Conservation (phyloP, 2,113 vertebrate species). For the Lampris megalopsis region DNA sequence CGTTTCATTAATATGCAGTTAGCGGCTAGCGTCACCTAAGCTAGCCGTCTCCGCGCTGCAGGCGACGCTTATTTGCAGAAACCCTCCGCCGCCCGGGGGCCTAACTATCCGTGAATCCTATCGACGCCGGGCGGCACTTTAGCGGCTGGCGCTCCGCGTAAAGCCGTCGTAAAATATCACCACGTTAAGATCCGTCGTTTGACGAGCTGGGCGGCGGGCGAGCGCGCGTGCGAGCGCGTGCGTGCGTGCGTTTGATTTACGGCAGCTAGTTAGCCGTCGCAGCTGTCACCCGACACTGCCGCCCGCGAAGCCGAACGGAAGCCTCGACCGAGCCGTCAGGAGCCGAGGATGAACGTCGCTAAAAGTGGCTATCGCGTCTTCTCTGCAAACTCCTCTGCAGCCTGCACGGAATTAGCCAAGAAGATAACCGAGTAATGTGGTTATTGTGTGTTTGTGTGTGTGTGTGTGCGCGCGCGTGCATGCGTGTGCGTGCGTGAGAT, state of each 20-base stretch:
- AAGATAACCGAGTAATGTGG: constrained; percentile 93
- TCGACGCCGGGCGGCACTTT: no score
- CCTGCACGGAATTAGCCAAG: constrained; percentile 95
- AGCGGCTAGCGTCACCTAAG: neutral
- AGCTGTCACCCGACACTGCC: neutral
- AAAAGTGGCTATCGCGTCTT: constrained; percentile 94
- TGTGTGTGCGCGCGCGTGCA: no score
- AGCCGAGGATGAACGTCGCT: constrained; percentile 90
- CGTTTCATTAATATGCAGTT: neutral
- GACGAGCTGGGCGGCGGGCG: no score
- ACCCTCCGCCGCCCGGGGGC: no score
- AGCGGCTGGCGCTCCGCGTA: no score
- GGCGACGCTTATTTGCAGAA: no score
- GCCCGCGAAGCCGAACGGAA: neutral
- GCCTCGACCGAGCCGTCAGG: neutral
- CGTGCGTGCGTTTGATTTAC: neutral
- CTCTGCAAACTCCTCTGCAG: constrained; percentile 93
- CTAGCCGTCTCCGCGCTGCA: no score
- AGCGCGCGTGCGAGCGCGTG: no score
- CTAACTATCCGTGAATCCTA: no score
- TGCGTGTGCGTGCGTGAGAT: no score
- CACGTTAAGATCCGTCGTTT: no score
- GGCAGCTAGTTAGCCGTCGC: neutral
- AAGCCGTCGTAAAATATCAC: no score
- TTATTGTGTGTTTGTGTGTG: constrained; percentile 2